These are phyloP conservation scores for Hormiphora californensis DNA, from an alignment of 37 sponge, comb jelly and placozoan genomes.

Conservation along the genomic window DNA sequence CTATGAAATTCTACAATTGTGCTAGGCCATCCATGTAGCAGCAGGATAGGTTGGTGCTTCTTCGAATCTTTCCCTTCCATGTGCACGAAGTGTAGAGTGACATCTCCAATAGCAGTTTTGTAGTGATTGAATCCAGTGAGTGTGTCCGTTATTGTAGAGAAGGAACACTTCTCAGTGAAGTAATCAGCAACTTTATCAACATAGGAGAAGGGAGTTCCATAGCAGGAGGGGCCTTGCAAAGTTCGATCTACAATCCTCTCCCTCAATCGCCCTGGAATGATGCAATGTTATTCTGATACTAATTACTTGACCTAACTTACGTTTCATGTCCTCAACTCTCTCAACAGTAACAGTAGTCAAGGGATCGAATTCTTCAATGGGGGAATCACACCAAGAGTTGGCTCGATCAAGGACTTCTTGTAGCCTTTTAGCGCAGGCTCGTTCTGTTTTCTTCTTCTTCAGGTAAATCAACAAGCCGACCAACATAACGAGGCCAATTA, in stretches of 20 bases:
- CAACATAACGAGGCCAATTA: no score
- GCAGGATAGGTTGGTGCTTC: neutral
- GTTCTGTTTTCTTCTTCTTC: no score
- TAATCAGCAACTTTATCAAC: conserved; percentile 17
- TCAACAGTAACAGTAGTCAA: no score
- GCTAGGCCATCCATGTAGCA: conserved; percentile 49
- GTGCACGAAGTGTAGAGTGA: conserved; percentile 34
- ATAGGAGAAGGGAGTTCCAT: neutral
- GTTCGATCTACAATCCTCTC: conserved; percentile 3
- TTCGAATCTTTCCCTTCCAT: neutral
- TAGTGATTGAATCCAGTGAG: conserved; percentile 4
- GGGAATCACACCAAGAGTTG: no score
- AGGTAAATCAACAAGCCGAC: no score
- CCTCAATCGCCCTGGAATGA: conserved; percentile 19
- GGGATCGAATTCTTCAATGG: no score
- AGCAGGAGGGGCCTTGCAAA: no score
- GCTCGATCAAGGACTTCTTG: no score
- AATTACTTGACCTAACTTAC: no score
- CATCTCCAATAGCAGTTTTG: conserved; percentile 21
- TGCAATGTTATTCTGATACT: no score
- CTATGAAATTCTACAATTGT: conserved; percentile 27
- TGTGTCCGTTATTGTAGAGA: neutral
- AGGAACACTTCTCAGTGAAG: neutral
- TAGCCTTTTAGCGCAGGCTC: no score
- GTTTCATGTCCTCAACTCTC: no score